Conservation (phyloP, 2,888 invertebrate genomes). For the Scaptomyza cyrtandrae region DNA sequence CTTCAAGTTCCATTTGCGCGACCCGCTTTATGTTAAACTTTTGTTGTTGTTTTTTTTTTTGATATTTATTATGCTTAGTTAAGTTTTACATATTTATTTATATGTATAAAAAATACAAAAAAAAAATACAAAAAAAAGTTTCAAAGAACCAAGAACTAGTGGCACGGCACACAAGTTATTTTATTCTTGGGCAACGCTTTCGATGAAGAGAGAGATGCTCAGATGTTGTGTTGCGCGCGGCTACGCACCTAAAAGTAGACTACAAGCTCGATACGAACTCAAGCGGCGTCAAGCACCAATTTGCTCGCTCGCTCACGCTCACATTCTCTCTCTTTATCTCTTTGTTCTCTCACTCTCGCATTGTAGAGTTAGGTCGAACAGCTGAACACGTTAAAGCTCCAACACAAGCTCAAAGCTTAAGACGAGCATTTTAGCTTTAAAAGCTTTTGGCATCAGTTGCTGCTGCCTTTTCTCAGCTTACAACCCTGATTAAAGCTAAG, state of each 20-base stretch:
- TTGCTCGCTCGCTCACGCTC: constrained; percentile 5
- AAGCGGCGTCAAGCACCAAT: constrained; percentile 50
- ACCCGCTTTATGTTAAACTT: constrained; percentile 36
- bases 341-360: not conserved
- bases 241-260: constrained; percentile 83
- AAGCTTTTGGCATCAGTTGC: constrained; percentile 5
- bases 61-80: constrained; percentile 18
- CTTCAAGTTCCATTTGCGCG: constrained; percentile 25
- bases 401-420: constrained; percentile 24
- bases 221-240: constrained; percentile 66
- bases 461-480: not conserved
- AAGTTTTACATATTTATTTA: not conserved
- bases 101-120: constrained; percentile 19
- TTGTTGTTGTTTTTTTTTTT: constrained; percentile 1
- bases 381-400: constrained; percentile 31
- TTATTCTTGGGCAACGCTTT: constrained; percentile 35
- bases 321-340: not conserved
- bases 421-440: constrained; percentile 19
- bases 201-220: constrained; percentile 12
- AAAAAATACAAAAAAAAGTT: constrained; percentile 7
- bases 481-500: constrained; percentile 4
- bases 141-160: constrained; percentile 23
- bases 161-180: constrained; percentile 38
- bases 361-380: constrained; percentile 18
- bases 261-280: constrained; percentile 72